These are phyloP conservation scores for Cotesia chilonis DNA, from an alignment of 1,140 invertebrate species.

Conservation along the genomic window DNA sequence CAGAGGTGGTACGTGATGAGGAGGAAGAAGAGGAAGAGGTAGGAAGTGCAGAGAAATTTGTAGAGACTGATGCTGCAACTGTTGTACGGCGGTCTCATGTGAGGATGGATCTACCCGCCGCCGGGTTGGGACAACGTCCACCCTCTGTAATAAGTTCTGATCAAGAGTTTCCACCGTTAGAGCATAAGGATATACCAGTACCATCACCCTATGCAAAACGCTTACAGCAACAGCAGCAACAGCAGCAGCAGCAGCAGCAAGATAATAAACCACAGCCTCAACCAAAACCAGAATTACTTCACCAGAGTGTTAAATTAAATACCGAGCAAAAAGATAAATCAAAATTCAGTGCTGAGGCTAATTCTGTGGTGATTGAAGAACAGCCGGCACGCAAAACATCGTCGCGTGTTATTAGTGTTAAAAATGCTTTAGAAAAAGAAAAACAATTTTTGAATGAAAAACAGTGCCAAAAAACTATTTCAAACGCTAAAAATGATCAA, in stretches of 20 bases:
- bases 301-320: conserved; percentile 12
- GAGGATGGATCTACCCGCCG: conserved; percentile 70
- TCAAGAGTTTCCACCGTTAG: conserved; percentile 54
- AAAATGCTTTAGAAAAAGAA: conserved; percentile 43
- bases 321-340: conserved; percentile 28
- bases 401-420: conserved; percentile 30
- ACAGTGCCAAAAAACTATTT: conserved; percentile 52
- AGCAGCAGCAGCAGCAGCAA: conserved; percentile 35
- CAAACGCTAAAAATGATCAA: conserved; percentile 57
- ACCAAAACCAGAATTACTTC: conserved; percentile 32
- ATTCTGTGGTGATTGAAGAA: conserved; percentile 21
- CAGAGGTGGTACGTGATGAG: conserved; percentile 42
- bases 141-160: conserved; percentile 65
- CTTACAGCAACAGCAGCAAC: conserved; percentile 39
- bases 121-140: conserved; percentile 69
- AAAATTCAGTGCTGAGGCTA: conserved; percentile 47
- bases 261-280: conserved; percentile 35
- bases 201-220: conserved; percentile 51
- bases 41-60: conserved; percentile 52
- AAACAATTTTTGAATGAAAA: conserved; percentile 43
- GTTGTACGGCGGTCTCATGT: conserved; percentile 60
- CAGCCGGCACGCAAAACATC: conserved; percentile 34
- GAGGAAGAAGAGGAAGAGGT: conserved; percentile 44
- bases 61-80: conserved; percentile 58
- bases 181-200: conserved; percentile 55